Conservation (phyloP, 2,888 invertebrate species). For the Apomyelois bistriatella region DNA sequence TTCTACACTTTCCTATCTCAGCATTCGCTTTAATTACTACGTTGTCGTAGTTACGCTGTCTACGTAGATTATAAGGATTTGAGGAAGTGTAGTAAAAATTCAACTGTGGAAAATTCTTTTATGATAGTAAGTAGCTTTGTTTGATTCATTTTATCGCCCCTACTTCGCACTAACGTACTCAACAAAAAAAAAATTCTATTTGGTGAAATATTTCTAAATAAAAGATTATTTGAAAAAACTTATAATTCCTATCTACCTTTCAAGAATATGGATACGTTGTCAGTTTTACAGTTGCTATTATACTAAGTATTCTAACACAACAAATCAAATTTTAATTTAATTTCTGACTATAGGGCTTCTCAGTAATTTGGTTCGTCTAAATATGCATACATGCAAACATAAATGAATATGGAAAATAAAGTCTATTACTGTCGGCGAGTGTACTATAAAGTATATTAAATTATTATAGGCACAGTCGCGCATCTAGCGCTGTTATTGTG, state of each 20-base stretch:
- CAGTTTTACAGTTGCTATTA: no score
- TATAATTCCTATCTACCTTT: no score
- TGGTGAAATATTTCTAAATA: no score
- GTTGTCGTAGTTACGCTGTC: constrained; percentile 1
- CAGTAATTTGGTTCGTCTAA: neutral
- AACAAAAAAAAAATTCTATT: no score
- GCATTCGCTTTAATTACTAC: constrained; percentile 4
- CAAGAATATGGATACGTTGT: no score
- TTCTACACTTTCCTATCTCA: constrained; percentile 1
- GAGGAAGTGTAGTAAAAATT: constrained; percentile 9
- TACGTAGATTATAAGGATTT: neutral
- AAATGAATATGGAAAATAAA: constrained; percentile 41
- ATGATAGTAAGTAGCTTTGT: constrained; percentile 20
- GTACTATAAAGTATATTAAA: constrained; percentile 42
- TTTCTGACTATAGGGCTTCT: no score
- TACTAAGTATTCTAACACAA: no score
- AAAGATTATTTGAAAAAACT: no score
- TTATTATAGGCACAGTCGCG: constrained; percentile 32
- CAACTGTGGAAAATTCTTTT: neutral
- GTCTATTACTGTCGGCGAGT: constrained; percentile 40
- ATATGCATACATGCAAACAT: neutral
- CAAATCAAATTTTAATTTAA: no score
- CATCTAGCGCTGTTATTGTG: constrained; percentile 26
- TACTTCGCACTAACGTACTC: no score
- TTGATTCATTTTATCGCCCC: no score